phyloP scores from a whole-genome alignment of 2,797 vertebrate genomes.

The Tauraco hartlaubi region DNA sequence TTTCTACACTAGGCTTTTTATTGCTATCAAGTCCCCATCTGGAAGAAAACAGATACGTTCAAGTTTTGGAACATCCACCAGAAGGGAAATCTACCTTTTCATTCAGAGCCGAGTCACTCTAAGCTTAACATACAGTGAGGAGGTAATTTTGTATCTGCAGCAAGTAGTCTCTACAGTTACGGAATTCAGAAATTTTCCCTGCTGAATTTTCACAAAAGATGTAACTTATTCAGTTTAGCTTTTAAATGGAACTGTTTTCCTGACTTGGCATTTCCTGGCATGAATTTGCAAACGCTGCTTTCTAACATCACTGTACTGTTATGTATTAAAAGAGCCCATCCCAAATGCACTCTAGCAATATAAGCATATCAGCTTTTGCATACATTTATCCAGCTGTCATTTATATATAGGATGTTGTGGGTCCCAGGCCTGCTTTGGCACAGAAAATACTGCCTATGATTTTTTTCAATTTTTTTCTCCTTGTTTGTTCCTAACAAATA shows the following conservation, averaged over 20 bases:
- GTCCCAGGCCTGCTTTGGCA: not conserved
- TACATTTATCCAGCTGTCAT: not conserved
- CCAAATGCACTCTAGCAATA: not conserved
- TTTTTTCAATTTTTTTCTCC: not conserved
- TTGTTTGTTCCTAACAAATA: not conserved
- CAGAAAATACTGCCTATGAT: not conserved
- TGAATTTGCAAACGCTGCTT: not conserved
- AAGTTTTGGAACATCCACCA: not conserved
- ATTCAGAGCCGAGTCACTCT: not conserved
- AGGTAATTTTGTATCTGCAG: not conserved
- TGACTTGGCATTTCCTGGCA: not conserved
- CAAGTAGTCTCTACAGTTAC: not conserved
- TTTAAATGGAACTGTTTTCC: not conserved
- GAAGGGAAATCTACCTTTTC: not conserved
- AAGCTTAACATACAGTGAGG: not conserved
- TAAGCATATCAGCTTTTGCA: not conserved
- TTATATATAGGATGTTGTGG: not conserved
- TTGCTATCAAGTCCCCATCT: not conserved
- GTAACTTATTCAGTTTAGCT: not conserved
- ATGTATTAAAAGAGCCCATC: not conserved
- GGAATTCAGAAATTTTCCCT: not conserved
- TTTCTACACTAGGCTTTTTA: not conserved
- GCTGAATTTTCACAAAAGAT: not conserved
- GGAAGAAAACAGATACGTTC: not conserved
- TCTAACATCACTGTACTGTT: not conserved